Percentiles rank a stretch among this genome's conserved stretches.
Conservation (phyloP, 2,113 vertebrate species). For the Falco punctatus region DNA sequence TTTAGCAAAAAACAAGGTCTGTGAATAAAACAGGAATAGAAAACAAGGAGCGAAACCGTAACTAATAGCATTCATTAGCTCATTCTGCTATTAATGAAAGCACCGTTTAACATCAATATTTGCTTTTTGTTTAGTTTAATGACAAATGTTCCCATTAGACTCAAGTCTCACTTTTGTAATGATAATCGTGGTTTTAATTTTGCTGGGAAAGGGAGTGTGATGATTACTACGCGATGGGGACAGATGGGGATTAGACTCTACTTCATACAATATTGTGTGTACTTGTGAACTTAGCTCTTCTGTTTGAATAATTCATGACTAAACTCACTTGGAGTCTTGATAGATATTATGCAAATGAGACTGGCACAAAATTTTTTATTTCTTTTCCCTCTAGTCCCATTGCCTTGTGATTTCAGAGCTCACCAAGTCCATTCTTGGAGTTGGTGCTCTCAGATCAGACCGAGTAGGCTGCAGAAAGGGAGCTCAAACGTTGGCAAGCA, state of each 20-base stretch:
- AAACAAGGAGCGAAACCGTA: not conserved
- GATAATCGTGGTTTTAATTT: not conserved
- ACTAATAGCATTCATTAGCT: not conserved
- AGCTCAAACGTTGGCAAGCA: not conserved
- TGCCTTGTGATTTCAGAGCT: not conserved
- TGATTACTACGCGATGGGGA: not conserved
- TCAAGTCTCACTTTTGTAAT: not conserved
- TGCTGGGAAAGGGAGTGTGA: not conserved
- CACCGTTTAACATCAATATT: not conserved
- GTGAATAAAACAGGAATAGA: not conserved
- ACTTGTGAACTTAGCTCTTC: not conserved
- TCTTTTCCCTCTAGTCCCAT: not conserved
- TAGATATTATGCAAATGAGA: not conserved
- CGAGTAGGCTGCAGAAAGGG: not conserved
- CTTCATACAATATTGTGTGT: not conserved
- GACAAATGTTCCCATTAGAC: not conserved
- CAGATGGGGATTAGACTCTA: not conserved
- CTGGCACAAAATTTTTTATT: not conserved
- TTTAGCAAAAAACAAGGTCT: not conserved
- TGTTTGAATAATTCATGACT: not conserved
- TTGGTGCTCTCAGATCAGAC: not conserved
- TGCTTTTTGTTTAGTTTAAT: not conserved
- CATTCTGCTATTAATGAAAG: not conserved
- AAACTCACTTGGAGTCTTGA: not conserved
- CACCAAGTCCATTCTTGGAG: fast-evolving